Base-by-base conservation (phyloP, 2,888 invertebrate species). In the Hanleya hanleyi region DNA sequence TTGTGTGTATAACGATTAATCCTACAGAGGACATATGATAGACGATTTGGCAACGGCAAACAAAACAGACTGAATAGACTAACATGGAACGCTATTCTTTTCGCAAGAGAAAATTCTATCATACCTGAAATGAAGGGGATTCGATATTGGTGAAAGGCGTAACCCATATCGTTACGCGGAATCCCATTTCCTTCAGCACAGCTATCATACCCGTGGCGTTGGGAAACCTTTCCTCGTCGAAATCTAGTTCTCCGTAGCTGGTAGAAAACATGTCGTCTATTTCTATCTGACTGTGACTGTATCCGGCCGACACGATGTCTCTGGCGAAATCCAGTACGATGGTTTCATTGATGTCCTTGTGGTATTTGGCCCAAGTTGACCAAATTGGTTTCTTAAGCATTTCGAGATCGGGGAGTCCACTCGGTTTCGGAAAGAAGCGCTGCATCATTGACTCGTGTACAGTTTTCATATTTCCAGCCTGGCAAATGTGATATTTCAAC, bases 311-410 rank as follows among this genome's bases (percentile, higher is more conserved):
- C 6, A 68, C 64, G 6, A 89, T 81, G 12, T 79, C 75, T 15
- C 80, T 36, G 5, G 84, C 81, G 50, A 83, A 75, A 5, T 79
- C 71, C 51, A 76, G 29, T 0, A 86, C 74, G n/a, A 80, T 71
- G 0, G 88, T 82, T 71, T 95, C 94, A 77, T 93, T 93, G 1
- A 97, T 94, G 75, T 93, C 92, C 0, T 92, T 91, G 80, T 94
- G 93, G 86, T 94, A 95, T 71, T 93, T 92, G 0, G 95, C 95
- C 95, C 96, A 96, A 0, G 96, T 96, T 0, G 96, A 96, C 96
- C 96, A 97, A 74, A 97, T 93, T 0, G 97, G 96, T 88, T 95
- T 92, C 69, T 92, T 91, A 22, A 97, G 93, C 93, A 96, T 95
- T 69, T 93, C 91, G 72, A 92, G 91, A 79, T 94, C 93, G 0